phyloP scores from a whole-genome alignment of 1,140 invertebrate genomes.

The Goniozus legneri region DNA sequence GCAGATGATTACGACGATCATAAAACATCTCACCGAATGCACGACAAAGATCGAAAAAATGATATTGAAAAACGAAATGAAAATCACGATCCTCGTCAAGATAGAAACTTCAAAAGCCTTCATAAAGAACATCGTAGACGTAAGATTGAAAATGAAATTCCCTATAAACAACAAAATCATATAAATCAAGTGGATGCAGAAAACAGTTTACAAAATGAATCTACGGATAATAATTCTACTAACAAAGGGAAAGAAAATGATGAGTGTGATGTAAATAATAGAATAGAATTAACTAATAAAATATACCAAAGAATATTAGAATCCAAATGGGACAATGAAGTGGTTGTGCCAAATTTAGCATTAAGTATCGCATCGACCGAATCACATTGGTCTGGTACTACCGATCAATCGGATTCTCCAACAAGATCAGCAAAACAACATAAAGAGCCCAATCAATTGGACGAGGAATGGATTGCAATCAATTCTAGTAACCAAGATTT shows the following conservation, averaged over 20 bases:
- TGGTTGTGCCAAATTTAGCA: constrained; percentile 7
- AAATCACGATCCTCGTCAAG: background rate
- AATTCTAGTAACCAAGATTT: constrained; percentile 25
- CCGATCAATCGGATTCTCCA: background rate
- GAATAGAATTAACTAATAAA: background rate
- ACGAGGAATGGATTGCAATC: constrained; percentile 27
- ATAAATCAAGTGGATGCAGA: background rate
- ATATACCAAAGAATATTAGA: background rate
- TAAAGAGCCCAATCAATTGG: constrained; percentile 9
- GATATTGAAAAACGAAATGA: too few species aligned
- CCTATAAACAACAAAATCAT: too few species aligned
- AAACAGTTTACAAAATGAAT: background rate
- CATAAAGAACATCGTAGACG: background rate
- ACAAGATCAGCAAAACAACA: background rate
- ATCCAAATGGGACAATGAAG: constrained; percentile 23
- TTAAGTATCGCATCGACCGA: background rate
- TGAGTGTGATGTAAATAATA: background rate
- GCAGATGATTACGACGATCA: background rate
- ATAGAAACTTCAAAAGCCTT: background rate
- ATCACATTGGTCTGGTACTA: background rate
- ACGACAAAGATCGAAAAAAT: background rate
- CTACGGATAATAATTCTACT: background rate
- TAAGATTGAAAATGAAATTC: background rate
- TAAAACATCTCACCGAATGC: background rate
- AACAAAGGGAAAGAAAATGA: constrained; percentile 4